Evolutionary conservation across 2,113 vertebrate genomes (phyloP), one percentile per base, ranked within the genome.

Genomic region (Bufo gargarizans): DNA sequence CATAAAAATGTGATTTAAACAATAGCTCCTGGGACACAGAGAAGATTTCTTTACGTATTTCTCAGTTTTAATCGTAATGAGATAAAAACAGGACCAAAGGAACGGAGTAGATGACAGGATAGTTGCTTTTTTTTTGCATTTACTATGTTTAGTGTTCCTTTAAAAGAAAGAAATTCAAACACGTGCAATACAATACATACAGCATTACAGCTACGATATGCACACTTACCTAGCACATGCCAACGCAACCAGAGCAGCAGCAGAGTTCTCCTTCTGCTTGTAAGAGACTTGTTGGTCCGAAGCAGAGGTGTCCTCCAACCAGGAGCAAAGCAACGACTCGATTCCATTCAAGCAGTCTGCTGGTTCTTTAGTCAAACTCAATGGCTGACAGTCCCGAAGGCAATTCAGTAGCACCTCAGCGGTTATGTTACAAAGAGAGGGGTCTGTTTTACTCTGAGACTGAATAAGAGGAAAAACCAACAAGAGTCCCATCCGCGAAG

Each of bases 291-390:
- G 94, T 89, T 84, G 94, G 91, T 93, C 96, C n/a, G 92, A 91
- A 81, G 93, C 93, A 69, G 94, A 93, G 47, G 90, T 92, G 77
- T 98, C 97, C 90, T 98, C 98, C 84, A 99, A 91, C 98, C 98
- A 99, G 88, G 98, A 98, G 94, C 98, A 99, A 56, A 99, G 96
- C 90, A 99, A 93, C 71, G 96, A 91, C 92, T 99, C 98, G 76
- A 99, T 96, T 4, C 98, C 98, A 12, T 97, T 99, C 84, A 99
- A 97, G 92, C 98, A 99, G 94, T 99, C 98, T 0, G 96, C 94
- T 0, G 98, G 98, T 87, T 99, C 98, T 95, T 99, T 99, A 93
- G 97, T 99, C 91, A 99, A 93, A 92, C 98, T 99, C 92, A 99
- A 94, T 4, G 98, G 98, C 95, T 99, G 98, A 95, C 98, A 99